These are phyloP conservation scores for Turdus rufiventris DNA, from an alignment of 2,113 vertebrate species.

Conservation along the genomic window DNA sequence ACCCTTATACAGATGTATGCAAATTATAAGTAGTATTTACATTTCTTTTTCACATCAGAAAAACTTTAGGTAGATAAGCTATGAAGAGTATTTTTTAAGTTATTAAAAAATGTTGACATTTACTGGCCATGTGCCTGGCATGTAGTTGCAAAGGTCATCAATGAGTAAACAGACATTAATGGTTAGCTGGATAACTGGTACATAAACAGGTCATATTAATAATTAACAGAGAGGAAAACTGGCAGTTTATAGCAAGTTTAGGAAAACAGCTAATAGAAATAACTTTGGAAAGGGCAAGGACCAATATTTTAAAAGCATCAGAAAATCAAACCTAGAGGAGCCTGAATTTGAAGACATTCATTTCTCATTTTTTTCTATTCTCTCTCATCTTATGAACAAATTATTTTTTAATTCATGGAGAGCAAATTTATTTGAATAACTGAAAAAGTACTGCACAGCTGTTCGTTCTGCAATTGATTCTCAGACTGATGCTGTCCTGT, in stretches of 20 bases:
- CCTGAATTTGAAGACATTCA: conserved; percentile 37
- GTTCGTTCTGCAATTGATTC: conserved; percentile 9
- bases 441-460: background rate
- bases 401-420: background rate
- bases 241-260: conserved; percentile 51
- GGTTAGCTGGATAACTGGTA: conserved; percentile 93
- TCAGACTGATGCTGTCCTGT: background rate
- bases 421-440: background rate
- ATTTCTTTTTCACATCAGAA: background rate
- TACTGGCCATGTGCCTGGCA: conserved; percentile 79
- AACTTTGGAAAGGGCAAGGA: conserved; percentile 72
- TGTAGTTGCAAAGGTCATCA: conserved; percentile 90
- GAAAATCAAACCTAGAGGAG: conserved; percentile 70
- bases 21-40: background rate
- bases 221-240: conserved; percentile 86
- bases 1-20: background rate
- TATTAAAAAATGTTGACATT: conserved; percentile 80
- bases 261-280: conserved; percentile 72
- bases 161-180: conserved; percentile 99
- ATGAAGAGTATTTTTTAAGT: conserved; percentile 34
- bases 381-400: background rate
- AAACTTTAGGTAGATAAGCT: conserved; percentile 8
- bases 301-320: conserved; percentile 72
- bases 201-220: conserved; percentile 96
- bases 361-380: background rate